A percentile compares a stretch with the other conserved stretches of the same genome.
Conservation (phyloP, 2,888 invertebrate genomes). For the Periphyllus acericola region DNA sequence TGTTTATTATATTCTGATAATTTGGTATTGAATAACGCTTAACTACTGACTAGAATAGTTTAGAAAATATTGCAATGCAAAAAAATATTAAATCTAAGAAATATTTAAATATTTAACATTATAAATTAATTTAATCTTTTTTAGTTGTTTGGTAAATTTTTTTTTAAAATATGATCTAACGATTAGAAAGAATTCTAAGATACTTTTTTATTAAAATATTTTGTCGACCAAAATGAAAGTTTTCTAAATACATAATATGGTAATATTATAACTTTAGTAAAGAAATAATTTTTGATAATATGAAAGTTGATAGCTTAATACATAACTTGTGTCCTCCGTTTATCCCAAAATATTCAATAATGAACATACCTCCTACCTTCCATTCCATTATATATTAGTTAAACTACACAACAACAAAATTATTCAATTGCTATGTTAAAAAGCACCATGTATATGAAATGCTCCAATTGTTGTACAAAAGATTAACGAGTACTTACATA, state of each 20-base stretch:
- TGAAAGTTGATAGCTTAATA: too few relatives aligned
- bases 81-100: not conserved
- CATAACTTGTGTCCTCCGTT: not conserved
- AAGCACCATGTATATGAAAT: not conserved
- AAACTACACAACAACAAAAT: not conserved
- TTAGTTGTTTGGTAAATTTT: not conserved
- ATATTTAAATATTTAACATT: not conserved
- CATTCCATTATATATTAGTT: not conserved
- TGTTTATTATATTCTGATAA: not conserved
- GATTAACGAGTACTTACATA: not conserved
- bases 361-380: not conserved
- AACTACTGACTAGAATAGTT: conserved; percentile 14
- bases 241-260: too few relatives aligned
- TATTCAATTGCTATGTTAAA: not conserved
- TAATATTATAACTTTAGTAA: not conserved
- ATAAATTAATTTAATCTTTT: not conserved
- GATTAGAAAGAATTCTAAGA: not conserved
- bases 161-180: conserved; percentile 20
- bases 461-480: not conserved
- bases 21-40: not conserved
- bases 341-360: not conserved
- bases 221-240: too few relatives aligned
- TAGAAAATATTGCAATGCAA: not conserved
- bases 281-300: not conserved
- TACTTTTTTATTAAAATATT: too few relatives aligned